Evolutionary conservation across 92 coral and sea anemone genomes (phyloP), one percentile per base, ranked within the genome.

Genomic region (Porites lobata): DNA sequence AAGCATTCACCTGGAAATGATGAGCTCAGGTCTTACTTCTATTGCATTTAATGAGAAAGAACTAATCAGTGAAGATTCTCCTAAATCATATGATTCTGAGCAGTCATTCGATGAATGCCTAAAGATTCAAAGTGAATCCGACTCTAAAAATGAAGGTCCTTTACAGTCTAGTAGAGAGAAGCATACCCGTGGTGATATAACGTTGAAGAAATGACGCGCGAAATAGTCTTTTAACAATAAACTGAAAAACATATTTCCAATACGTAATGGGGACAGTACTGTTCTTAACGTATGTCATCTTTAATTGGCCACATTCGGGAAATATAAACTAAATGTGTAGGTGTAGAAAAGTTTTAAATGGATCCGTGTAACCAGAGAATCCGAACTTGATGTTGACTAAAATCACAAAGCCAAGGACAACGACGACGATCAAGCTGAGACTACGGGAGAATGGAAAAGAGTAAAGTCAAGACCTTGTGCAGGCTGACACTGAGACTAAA

Each of bases 1-100:
- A 0, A 88, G 90, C 67, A 94, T 94, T 2, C 98, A 94, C 22
- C 65, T 94, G 7, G 80, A 85, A 13, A n/a, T 81, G 62, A 65
- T 94, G 59, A 86, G 77, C 67, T 65, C 67, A 57, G 90, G 91
- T 65, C 76, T 94, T 5, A 63, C 72, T 32, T 73, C 90, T 61
- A 61, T 89, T 17, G 58, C 78, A 38, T 59, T 83, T 72, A 18
- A 61, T 13, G 82, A 22, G 63, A 38, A 77, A 10, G 38, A 71
- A 6, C 38, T 82, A 20, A 65, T 78, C 51, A 19, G 69, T 15
- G 57, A 71, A 26, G 71, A 63, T 17, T 32, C 65, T 67, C 9
- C 1, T 0, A 14, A 67, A 51, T 19, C 81, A 20, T 5, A 1
- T 68, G 65, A 17, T 53, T 24, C 66, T 52, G 76, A 22, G 22